Conservation (phyloP, 2,888 invertebrate genomes). For the Chrysolina oricalcia region DNA sequence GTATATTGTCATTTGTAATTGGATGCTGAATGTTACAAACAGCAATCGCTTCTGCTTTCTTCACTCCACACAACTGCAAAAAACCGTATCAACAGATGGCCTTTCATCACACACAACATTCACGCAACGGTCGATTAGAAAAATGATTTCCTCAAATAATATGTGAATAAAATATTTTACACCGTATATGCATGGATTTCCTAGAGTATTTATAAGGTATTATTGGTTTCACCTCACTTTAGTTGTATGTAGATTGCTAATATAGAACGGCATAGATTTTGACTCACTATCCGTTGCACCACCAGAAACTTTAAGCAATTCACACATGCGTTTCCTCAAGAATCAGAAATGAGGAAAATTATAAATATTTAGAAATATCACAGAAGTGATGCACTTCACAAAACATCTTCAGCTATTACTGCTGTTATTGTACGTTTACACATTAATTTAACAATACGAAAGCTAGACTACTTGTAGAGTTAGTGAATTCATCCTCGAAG, state of each 20-base stretch:
- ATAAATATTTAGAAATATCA: too few relatives aligned
- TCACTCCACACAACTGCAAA: conserved; percentile 18
- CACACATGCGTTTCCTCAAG: too few relatives aligned
- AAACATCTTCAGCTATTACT: too few relatives aligned
- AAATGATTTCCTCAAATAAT: neutral
- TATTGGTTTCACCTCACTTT: neutral
- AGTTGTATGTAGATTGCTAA: neutral
- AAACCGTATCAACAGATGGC: conserved; percentile 11
- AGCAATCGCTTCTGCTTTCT: conserved; percentile 23
- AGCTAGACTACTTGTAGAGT: too few relatives aligned
- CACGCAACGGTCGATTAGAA: neutral
- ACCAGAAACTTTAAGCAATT: neutral
- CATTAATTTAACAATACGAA: too few relatives aligned
- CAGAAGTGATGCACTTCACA: too few relatives aligned
- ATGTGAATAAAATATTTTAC: neutral
- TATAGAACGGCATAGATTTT: neutral
- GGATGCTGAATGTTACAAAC: conserved; percentile 28
- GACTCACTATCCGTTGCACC: neutral
- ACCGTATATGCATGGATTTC: neutral
- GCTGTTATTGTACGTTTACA: too few relatives aligned
- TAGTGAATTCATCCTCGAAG: too few relatives aligned
- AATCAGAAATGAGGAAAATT: too few relatives aligned
- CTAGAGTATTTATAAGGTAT: neutral
- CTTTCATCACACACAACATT: conserved; percentile 19
- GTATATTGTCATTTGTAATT: conserved; percentile 27